Evolutionary conservation across 2,113 vertebrate species (phyloP).

Genomic region (Peromyscus polionotus): DNA sequence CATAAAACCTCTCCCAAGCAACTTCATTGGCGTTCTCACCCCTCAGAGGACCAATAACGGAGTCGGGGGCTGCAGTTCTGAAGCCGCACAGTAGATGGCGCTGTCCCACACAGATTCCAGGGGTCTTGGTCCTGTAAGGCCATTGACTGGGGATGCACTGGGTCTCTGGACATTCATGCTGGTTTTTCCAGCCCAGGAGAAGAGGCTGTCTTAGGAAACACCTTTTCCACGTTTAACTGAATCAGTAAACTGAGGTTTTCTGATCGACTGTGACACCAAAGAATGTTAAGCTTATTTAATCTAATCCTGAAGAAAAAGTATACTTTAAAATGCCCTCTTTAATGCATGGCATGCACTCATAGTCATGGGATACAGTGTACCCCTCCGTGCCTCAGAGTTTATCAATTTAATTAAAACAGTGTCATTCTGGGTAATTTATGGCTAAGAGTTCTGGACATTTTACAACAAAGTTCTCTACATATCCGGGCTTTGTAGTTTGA

Average conservation of each 20-base stretch:
- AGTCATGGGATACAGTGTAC: background rate
- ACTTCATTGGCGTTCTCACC: constrained; percentile 37
- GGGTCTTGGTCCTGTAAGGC: background rate
- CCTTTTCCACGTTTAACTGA: constrained; percentile 59
- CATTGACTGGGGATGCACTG: background rate
- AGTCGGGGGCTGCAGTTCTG: constrained; percentile 64
- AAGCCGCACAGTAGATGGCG: constrained; percentile 88
- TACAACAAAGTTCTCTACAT: background rate
- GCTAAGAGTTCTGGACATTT: background rate
- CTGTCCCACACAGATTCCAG: constrained; percentile 78
- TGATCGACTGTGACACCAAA: constrained; percentile 44
- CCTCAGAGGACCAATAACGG: background rate
- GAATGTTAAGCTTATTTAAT: constrained; percentile 47
- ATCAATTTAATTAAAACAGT: constrained; percentile 46
- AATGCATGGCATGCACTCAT: background rate
- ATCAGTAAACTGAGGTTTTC: constrained; percentile 64
- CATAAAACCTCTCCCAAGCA: constrained; percentile 5
- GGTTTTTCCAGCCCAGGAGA: constrained; percentile 37
- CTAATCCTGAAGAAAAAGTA: constrained; percentile 50
- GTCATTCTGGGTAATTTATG: background rate
- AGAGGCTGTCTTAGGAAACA: background rate
- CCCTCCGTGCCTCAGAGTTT: constrained; percentile 3
- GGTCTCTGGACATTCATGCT: background rate
- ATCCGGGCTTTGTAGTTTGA: background rate
- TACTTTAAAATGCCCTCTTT: constrained; percentile 43